Conservation (phyloP, 2,888 invertebrate species). For the Strigamia maritima region DNA sequence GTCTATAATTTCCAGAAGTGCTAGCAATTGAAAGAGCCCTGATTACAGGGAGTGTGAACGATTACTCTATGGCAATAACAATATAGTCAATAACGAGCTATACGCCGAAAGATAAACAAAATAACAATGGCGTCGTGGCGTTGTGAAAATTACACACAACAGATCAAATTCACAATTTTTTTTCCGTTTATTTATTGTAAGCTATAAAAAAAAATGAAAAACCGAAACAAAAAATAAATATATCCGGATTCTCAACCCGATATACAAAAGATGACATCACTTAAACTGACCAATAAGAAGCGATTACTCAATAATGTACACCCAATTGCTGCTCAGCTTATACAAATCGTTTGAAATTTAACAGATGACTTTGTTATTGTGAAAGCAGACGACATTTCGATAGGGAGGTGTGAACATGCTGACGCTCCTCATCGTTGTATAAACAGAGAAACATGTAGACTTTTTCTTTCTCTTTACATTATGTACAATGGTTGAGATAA, state of each 20-base stretch:
- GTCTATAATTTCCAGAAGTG: no score
- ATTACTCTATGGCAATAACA: slow-evolving; percentile 16
- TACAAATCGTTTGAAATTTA: not conserved
- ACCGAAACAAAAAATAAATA: not conserved
- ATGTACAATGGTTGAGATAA: no score
- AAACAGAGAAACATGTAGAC: not conserved
- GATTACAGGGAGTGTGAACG: not conserved
- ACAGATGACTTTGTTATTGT: not conserved
- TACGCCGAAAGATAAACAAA: not conserved
- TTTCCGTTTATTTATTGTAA: no score
- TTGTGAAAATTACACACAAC: no score
- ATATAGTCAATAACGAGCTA: not conserved
- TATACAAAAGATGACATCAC: not conserved
- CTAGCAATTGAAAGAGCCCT: not conserved
- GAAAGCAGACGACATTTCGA: slow-evolving; percentile 22
- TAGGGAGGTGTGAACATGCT: not conserved
- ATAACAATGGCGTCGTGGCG: not conserved
- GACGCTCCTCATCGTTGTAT: not conserved
- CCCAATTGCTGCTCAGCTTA: not conserved
- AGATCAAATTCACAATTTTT: no score
- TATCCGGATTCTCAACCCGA: not conserved
- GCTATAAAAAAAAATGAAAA: no score
- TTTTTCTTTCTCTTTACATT: no score
- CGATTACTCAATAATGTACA: not conserved
- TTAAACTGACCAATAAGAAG: not conserved